Conservation (phyloP, 2,888 invertebrate species). For the Ischnus inquisitorius region DNA sequence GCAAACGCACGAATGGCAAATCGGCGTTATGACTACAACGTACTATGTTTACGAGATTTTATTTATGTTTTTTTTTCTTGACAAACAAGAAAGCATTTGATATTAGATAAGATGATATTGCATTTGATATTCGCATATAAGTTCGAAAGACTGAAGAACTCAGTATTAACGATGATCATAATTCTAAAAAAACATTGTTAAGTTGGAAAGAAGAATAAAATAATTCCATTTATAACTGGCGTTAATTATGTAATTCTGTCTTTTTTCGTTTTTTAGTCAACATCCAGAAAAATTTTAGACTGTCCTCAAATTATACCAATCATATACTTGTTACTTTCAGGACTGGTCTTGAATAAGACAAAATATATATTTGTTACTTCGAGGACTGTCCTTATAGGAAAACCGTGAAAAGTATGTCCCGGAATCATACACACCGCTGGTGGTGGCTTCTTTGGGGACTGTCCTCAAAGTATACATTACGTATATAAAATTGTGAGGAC, state of each 20-base stretch:
- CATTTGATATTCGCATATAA: background rate
- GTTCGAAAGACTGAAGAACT: conserved; percentile 6
- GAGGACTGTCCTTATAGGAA: background rate
- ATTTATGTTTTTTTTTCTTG: conserved; percentile 1
- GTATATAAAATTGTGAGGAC: conserved; percentile 6
- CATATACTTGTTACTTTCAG: background rate
- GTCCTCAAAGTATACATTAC: background rate
- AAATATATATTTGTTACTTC: conserved; percentile 1
- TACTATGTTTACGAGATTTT: background rate
- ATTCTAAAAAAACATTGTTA: background rate
- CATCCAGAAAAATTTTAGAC: background rate
- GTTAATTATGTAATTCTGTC: background rate
- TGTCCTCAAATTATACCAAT: background rate
- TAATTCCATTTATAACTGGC: background rate
- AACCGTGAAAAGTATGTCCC: background rate
- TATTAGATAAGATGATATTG: background rate
- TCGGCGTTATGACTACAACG: background rate
- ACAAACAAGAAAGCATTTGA: background rate
- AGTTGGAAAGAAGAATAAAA: background rate
- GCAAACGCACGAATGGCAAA: background rate
- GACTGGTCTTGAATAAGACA: background rate
- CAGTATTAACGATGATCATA: background rate
- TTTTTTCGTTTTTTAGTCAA: background rate
- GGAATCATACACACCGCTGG: background rate
- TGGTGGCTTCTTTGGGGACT: background rate